phyloP scores from a whole-genome alignment of 2,797 vertebrate species.

The Rhinophrynus dorsalis region DNA sequence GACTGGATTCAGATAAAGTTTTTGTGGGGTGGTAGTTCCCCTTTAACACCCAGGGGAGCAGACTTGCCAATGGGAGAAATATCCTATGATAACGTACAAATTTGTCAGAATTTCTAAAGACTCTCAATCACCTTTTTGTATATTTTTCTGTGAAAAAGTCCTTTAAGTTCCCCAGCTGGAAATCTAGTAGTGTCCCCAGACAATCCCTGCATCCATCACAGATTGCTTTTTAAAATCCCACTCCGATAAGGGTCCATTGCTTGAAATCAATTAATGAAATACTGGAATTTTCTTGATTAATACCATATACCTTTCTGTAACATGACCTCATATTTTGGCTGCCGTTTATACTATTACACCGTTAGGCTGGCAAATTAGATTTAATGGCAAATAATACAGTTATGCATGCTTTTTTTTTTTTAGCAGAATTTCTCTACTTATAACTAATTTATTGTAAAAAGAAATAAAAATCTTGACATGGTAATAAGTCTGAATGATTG shows the following conservation, averaged over 20 bases:
- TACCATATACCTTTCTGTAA: constrained; percentile 42
- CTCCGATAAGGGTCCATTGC: constrained; percentile 22
- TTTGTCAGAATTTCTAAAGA: no score
- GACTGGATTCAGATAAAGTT: no score
- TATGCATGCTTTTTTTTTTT: constrained; percentile 29
- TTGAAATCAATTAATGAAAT: constrained; percentile 42
- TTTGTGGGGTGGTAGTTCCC: no score
- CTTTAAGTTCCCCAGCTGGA: no score
- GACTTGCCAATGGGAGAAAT: no score
- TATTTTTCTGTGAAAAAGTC: no score
- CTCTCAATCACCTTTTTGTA: no score
- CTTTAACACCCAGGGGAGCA: no score
- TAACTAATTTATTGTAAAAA: constrained; percentile 43
- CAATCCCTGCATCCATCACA: no score
- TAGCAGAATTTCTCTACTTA: constrained; percentile 15
- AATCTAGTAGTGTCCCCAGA: no score
- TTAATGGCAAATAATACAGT: constrained; percentile 42
- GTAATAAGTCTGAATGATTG: constrained; percentile 53
- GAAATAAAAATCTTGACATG: constrained; percentile 43
- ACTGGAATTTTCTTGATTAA: constrained; percentile 32
- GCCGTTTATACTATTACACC: constrained; percentile 15
- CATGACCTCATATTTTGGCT: constrained; percentile 47
- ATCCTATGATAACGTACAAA: no score
- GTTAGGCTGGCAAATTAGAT: constrained; percentile 38
- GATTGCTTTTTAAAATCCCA: constrained; percentile 12